phyloP scores from a whole-genome alignment of 2,888 invertebrate species.

The Drosophila limbata region DNA sequence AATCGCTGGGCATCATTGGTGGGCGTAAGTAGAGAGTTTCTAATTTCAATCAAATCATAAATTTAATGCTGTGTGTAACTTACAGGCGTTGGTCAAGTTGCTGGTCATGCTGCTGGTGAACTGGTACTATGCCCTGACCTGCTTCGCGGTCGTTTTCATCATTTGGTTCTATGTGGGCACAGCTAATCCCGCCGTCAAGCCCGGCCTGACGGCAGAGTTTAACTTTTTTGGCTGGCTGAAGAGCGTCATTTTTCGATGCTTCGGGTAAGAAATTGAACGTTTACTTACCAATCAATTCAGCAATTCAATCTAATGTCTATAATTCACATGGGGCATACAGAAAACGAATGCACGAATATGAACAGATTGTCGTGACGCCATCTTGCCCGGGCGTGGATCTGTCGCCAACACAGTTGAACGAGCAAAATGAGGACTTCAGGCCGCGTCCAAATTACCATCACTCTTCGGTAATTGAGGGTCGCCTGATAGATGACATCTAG shows the following conservation, averaged over 20 bases:
- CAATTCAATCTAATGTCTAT: not conserved
- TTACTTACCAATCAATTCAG: not conserved
- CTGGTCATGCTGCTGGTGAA: constrained; percentile 96
- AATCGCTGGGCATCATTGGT: constrained; percentile 97
- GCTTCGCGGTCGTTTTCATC: constrained; percentile 92
- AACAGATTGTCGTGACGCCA: constrained; percentile 94
- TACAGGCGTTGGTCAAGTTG: constrained; percentile 93
- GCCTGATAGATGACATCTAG: constrained; percentile 83
- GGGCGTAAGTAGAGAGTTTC: constrained; percentile 89
- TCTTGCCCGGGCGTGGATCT: constrained; percentile 92
- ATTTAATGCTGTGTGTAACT: not conserved
- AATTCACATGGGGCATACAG: constrained; percentile 84
- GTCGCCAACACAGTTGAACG: constrained; percentile 94
- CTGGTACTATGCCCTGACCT: constrained; percentile 95
- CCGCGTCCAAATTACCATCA: constrained; percentile 97
- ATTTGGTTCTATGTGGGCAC: constrained; percentile 98
- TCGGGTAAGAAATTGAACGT: constrained; percentile 88
- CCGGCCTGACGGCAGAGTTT: constrained; percentile 94
- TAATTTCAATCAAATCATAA: not conserved
- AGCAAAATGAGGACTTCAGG: constrained; percentile 98
- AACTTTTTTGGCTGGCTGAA: constrained; percentile 92
- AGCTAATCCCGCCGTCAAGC: constrained; percentile 97
- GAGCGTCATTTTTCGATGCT: constrained; percentile 89
- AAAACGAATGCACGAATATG: constrained; percentile 92
- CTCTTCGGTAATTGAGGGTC: constrained; percentile 90